Base-by-base conservation (phyloP, 2,888 invertebrate species). In the Eubasilissa splendida region DNA sequence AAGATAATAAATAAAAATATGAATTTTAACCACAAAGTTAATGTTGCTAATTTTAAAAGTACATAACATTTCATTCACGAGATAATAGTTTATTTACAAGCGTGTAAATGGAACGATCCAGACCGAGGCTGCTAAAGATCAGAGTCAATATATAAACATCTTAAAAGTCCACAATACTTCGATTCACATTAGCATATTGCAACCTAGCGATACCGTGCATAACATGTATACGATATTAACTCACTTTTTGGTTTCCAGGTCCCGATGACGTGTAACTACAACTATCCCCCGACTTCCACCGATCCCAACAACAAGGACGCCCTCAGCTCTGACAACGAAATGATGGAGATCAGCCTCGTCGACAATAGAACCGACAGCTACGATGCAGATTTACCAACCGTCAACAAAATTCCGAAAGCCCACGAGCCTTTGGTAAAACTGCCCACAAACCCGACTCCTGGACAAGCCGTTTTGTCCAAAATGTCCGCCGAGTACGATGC, bases 251-350 rank as follows among this genome's bases (percentile, higher is more conserved):
- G 33, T 50, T 80, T 81, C 1, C 76, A 83, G 83, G 83, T 83
- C 2, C 83, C 83, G 0, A 58, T 83, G 73, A 75, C 81, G 11
- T 82, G 80, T 9, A 83, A 79, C 12, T 83, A 80, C 59, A 77
- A 75, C 42, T 65, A 76, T 10, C 52, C 80, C 7, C 54, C 73
- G 31, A 70, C 75, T 77, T 54, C 31, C 54, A 82, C 79, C 81
- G 84, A 84, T 84, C 82, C 75, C 74, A 78, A 82, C 82, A 82
- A 81, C 54, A 73, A 76, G 14, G 65, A 12, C 79, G 84, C 81
- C 81, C 60, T 83, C 59, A 80, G 84, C 74, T 84, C 83, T 56
- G 84, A 85, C 63, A 82, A 84, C 75, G 84, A 83, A 60, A 81
- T 79, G 68, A 78, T 82, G 78, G 83, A 83, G 60, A 82, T 83